Percentiles rank a stretch among this genome's conserved stretches.
These are phyloP conservation scores for Tyrannus savana DNA, from an alignment of 2,113 vertebrate species.

Conservation along the genomic window DNA sequence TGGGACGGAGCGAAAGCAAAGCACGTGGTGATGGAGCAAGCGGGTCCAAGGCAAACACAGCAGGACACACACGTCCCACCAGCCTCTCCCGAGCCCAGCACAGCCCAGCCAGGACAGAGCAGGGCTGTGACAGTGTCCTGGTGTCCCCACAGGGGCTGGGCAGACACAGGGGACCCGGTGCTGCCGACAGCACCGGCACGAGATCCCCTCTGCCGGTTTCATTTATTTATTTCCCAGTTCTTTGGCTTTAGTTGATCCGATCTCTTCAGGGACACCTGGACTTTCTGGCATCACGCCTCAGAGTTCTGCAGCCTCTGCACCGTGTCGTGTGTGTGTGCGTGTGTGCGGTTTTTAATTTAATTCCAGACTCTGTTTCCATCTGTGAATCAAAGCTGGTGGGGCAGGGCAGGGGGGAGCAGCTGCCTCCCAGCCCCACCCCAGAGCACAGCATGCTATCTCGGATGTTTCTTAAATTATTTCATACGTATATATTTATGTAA, in stretches of 20 bases:
- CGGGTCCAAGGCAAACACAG: neutral
- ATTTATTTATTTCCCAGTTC: neutral
- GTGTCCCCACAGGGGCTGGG: neutral
- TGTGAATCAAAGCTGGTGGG: slow-evolving; percentile 44
- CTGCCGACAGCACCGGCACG: neutral
- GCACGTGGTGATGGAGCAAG: neutral
- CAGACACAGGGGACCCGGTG: neutral
- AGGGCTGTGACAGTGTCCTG: neutral
- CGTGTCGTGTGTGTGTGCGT: neutral
- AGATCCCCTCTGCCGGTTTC: neutral
- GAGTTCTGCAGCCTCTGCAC: slow-evolving; percentile 7
- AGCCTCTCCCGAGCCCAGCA: neutral
- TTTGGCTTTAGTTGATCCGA: neutral
- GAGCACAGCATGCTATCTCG: slow-evolving; percentile 52
- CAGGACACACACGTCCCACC: neutral
- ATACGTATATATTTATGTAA: slow-evolving; percentile 60
- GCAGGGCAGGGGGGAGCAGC: neutral
- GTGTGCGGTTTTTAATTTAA: slow-evolving; percentile 52
- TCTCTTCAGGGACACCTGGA: slow-evolving; percentile 53
- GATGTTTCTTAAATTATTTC: slow-evolving; percentile 55
- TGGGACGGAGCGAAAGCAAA: neutral
- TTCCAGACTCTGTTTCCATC: slow-evolving; percentile 38
- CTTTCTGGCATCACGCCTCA: neutral
- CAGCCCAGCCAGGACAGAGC: neutral
- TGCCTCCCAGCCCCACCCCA: neutral